These are phyloP conservation scores for Drosophila sechellia DNA, from an alignment of 1,140 invertebrate species.

Conservation along the genomic window DNA sequence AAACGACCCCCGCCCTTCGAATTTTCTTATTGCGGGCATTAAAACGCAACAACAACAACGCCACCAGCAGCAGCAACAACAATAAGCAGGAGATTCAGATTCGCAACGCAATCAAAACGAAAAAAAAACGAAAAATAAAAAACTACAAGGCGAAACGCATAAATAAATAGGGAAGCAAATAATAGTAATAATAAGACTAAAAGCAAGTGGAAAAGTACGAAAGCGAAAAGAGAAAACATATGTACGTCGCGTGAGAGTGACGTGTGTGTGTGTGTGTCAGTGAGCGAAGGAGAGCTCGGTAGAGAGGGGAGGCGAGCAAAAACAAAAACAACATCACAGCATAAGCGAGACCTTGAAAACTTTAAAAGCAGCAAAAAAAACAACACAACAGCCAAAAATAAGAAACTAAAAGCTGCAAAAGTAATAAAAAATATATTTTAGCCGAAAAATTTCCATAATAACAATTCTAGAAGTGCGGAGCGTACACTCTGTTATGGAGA, in stretches of 20 bases:
- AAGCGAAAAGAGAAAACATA: slow-evolving; percentile 63
- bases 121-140: slow-evolving; percentile 17
- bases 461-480: slow-evolving; percentile 3
- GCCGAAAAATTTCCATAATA: slow-evolving; percentile 43
- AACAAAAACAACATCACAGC: slow-evolving; percentile 41
- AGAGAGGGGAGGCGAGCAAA: slow-evolving; percentile 45
- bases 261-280: slow-evolving; percentile 19
- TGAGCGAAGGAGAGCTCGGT: slow-evolving; percentile 14
- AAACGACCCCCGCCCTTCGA: not conserved
- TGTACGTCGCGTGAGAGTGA: slow-evolving; percentile 58
- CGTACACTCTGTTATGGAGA: slow-evolving; percentile 73
- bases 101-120: slow-evolving; percentile 76
- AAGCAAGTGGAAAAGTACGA: slow-evolving; percentile 52
- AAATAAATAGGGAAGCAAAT: slow-evolving; percentile 50
- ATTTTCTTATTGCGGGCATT: slow-evolving; percentile 18
- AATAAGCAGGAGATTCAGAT: slow-evolving; percentile 56
- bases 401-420: slow-evolving; percentile 20
- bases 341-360: slow-evolving; percentile 77
- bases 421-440: slow-evolving; percentile 1
- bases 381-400: slow-evolving; percentile 7
- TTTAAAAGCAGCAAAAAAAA: slow-evolving; percentile 64
- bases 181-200: slow-evolving; percentile 46
- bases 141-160: slow-evolving; percentile 60
- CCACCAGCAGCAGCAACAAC: slow-evolving; percentile 15
- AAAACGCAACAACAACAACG: slow-evolving; percentile 38